A percentile compares a stretch with the other conserved stretches of the same genome.
phyloP scores from a whole-genome alignment of 2,888 invertebrate genomes.

The Schrankia costaestrigalis region DNA sequence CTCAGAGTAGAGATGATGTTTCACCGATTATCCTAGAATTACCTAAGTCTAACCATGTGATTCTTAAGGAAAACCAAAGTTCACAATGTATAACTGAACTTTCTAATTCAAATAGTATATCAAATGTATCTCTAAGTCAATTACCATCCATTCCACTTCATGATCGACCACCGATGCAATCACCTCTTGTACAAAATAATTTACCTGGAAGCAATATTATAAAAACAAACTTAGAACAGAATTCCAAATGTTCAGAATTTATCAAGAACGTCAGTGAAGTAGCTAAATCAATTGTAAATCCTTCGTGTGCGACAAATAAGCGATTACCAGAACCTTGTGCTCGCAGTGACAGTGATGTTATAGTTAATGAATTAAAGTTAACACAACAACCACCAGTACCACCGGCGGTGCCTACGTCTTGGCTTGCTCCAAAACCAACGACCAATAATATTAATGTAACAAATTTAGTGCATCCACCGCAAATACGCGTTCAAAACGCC shows the following conservation, averaged over 20 bases:
- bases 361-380: conserved; percentile 32
- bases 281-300: conserved; percentile 1
- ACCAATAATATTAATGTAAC: conserved; percentile 32
- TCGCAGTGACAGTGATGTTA: conserved; percentile 28
- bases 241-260: conserved; percentile 22
- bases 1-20: conserved; percentile 69
- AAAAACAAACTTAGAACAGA: conserved; percentile 22
- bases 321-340: conserved; percentile 23
- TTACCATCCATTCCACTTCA: conserved; percentile 65
- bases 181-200: conserved; percentile 39
- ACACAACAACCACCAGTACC: conserved; percentile 52
- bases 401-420: conserved; percentile 68
- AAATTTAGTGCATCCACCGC: conserved; percentile 48
- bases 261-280: conserved; percentile 18
- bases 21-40: conserved; percentile 47
- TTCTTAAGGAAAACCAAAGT: conserved; percentile 21
- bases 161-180: conserved; percentile 40
- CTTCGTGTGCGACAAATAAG: conserved; percentile 25
- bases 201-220: conserved; percentile 24
- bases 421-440: conserved; percentile 53
- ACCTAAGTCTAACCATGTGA: conserved; percentile 27
- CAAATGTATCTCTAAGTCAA: conserved; percentile 54
- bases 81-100: conserved; percentile 21
- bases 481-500: conserved; percentile 58
- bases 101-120: conserved; percentile 31